Base-by-base conservation (phyloP, 1,140 invertebrate species). In the Calephelis nemesis region DNA sequence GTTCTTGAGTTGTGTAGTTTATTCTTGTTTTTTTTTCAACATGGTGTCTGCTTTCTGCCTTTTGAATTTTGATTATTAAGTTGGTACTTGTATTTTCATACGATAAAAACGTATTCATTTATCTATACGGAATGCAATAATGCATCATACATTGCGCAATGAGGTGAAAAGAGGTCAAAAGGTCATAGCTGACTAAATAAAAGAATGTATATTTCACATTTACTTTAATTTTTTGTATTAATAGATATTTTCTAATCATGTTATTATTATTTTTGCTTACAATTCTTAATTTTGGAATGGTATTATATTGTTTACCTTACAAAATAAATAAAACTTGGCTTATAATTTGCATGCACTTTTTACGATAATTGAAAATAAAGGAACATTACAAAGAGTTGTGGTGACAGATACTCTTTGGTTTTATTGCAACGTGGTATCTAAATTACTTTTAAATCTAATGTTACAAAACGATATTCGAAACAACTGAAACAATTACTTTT, bases 201-300 rank as follows among this genome's bases (percentile, higher is more conserved):
- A 79, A 79, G 79, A 70, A 65, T 74, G 54, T 58, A 75, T 62
- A 69, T 78, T 76, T 81, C 79, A 83, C 77, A 84, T 83, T 83
- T 84, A 82, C 78, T 88, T 87, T 84, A 81, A 82, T 86, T 84
- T 79, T 87, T 83, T 84, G 79, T 83, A 84, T 87, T 88, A 88
- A 83, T 87, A 88, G 76, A 82, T 79, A 81, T 73, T 87, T 81
- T 83, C 81, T 86, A 89, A 87, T 87, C 81, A 87, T 76, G 82
- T 84, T 83, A 82, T 87, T 79, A 85, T 87, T 82, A 85, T 77
- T 83, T 82, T 85, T 81, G 84, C 86, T 88, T 90, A 90, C 83
- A 89, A 79, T 87, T 86, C 79, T 87, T 87, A 88, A 89, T 89
- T 68, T 91, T 91, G 88, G 88, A 91, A 91, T 91, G 88, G 82